Conservation (phyloP, 2,888 invertebrate genomes). For the Agrotis puta region DNA sequence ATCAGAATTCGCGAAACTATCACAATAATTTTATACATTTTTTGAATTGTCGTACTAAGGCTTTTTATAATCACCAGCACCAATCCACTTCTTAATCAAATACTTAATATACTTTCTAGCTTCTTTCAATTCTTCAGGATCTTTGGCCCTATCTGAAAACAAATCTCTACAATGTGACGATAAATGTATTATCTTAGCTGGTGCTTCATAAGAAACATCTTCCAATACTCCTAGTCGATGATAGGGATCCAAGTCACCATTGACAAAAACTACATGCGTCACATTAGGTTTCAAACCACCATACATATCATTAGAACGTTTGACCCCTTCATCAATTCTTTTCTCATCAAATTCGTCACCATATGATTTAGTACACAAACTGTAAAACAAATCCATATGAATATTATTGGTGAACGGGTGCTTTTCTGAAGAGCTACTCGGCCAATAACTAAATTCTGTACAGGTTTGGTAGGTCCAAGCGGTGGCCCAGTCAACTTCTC, state of each 20-base stretch:
- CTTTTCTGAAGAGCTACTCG: conserved; percentile 90
- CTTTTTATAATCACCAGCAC: conserved; percentile 70
- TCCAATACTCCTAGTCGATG: conserved; percentile 88
- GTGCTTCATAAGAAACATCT: conserved; percentile 82
- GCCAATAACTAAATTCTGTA: conserved; percentile 94
- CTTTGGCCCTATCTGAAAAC: conserved; percentile 73
- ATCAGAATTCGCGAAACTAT: too few relatives aligned
- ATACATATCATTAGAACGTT: conserved; percentile 86
- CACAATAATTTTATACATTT: background rate
- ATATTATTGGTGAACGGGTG: conserved; percentile 91
- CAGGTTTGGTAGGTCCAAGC: conserved; percentile 94
- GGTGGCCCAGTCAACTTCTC: conserved; percentile 68
- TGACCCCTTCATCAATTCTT: conserved; percentile 80
- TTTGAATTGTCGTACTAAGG: background rate
- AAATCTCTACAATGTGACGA: conserved; percentile 83
- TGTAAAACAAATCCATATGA: conserved; percentile 82
- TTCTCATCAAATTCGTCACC: conserved; percentile 80
- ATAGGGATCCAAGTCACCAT: conserved; percentile 92
- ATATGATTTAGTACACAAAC: conserved; percentile 83
- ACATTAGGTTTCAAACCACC: conserved; percentile 87
- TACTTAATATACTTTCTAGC: conserved; percentile 79
- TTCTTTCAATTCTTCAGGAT: conserved; percentile 81
- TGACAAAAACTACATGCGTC: conserved; percentile 90
- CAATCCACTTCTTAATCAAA: conserved; percentile 84
- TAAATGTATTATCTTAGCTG: conserved; percentile 79